These are phyloP conservation scores for Potamarius usumacintae DNA, from an alignment of 2,113 vertebrate genomes.

Conservation along the genomic window DNA sequence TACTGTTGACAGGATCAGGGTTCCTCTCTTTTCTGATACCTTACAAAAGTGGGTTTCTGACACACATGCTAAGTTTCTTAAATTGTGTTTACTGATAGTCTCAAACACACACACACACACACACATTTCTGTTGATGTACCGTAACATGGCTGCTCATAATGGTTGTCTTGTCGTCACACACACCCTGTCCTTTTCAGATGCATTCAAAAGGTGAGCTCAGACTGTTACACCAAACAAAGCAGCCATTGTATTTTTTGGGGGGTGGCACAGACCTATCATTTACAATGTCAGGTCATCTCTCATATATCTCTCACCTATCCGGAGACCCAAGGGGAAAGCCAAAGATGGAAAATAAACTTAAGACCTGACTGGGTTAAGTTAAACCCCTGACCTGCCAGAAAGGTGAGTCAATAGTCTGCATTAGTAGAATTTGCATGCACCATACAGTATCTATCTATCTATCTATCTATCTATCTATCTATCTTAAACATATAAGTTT, in stretches of 20 bases:
- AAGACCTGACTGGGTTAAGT: not conserved
- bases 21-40: conserved; percentile 4
- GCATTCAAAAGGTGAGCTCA: conserved; percentile 37
- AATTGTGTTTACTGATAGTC: not conserved
- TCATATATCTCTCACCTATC: conserved; percentile 41
- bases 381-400: not conserved
- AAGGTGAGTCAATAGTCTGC: not conserved
- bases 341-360: conserved; percentile 39
- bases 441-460: not conserved
- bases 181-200: conserved; percentile 44
- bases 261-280: conserved; percentile 40
- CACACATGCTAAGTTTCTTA: not conserved
- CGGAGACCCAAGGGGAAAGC: conserved; percentile 13
- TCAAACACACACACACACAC: conserved; percentile 20
- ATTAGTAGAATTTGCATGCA: conserved; percentile 7
- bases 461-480: too few relatives aligned
- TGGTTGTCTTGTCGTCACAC: conserved; percentile 28
- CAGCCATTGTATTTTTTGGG: conserved; percentile 37
- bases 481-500: too few relatives aligned
- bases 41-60: not conserved
- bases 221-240: conserved; percentile 45
- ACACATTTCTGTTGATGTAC: conserved; percentile 22
- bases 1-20: conserved; percentile 32
- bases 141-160: conserved; percentile 38
- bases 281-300: conserved; percentile 40